phyloP scores from a whole-genome alignment of 2,113 vertebrate species.

The Desmodus rotundus region DNA sequence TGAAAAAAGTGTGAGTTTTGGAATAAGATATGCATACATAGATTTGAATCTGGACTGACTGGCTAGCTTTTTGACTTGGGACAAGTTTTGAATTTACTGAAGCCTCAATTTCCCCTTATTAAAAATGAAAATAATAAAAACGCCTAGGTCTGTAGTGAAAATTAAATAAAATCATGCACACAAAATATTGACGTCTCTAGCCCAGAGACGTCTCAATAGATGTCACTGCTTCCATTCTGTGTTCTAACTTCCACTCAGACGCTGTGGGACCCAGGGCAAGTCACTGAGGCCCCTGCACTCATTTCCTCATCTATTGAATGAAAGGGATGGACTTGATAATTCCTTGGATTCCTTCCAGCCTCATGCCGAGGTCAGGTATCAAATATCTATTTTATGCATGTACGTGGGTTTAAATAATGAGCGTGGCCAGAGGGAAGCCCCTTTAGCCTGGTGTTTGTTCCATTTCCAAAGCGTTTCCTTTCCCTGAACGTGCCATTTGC shows the following conservation, averaged over 20 bases:
- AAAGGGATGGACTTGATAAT: background rate
- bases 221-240: too few species aligned
- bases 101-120: background rate
- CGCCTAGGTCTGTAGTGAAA: background rate
- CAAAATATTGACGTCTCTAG: background rate
- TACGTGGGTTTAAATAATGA: background rate
- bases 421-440: background rate
- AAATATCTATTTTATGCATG: background rate
- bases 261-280: background rate
- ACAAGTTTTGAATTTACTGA: slow-evolving; percentile 1
- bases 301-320: background rate
- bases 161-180: background rate
- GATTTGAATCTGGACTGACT: background rate
- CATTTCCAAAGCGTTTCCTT: slow-evolving; percentile 72
- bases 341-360: slow-evolving; percentile 3
- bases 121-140: background rate
- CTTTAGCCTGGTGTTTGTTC: background rate
- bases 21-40: background rate
- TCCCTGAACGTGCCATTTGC: slow-evolving; percentile 75
- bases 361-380: background rate
- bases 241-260: background rate
- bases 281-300: background rate
- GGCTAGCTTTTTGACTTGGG: background rate
- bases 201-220: background rate
- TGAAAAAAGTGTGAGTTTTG: background rate